phyloP scores from a whole-genome alignment of 2,113 vertebrate species.

The Lipophrys pholis region DNA sequence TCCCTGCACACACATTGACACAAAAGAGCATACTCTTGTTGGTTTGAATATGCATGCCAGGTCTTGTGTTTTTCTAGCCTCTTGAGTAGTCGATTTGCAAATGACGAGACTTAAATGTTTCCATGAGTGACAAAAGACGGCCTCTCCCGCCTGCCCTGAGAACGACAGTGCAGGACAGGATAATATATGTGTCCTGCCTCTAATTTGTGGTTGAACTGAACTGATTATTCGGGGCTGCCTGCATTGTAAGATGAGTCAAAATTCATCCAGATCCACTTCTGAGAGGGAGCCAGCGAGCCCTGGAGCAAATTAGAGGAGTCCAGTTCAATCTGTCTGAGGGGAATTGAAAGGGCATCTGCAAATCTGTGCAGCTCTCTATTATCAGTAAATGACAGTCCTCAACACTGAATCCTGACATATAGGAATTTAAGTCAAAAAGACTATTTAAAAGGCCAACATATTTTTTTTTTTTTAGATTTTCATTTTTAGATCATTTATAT shows the following conservation, averaged over 20 bases:
- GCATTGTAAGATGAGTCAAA: constrained; percentile 88
- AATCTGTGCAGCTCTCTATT: constrained; percentile 85
- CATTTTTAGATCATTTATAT: no score
- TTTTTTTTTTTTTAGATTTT: not conserved
- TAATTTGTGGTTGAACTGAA: constrained; percentile 87
- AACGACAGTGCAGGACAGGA: constrained; percentile 85
- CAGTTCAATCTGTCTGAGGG: constrained; percentile 87
- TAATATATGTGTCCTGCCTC: constrained; percentile 87
- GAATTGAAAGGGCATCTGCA: constrained; percentile 87
- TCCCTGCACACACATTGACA: constrained; percentile 9
- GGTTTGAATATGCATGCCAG: constrained; percentile 84
- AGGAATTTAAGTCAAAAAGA: constrained; percentile 8
- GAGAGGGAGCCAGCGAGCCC: constrained; percentile 83
- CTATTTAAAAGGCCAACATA: constrained; percentile 10
- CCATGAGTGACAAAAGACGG: constrained; percentile 84
- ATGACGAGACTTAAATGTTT: constrained; percentile 86
- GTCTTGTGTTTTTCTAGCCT: constrained; percentile 85
- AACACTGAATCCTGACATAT: constrained; percentile 24
- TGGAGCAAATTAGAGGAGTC: constrained; percentile 88
- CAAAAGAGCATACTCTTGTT: constrained; percentile 64
- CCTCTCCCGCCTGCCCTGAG: constrained; percentile 69
- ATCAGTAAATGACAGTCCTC: constrained; percentile 84
- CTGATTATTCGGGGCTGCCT: constrained; percentile 84
- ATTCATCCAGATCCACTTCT: constrained; percentile 93
- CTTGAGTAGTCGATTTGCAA: constrained; percentile 87